A percentile compares a stretch with the other conserved stretches of the same genome.
Conservation (phyloP, 2,797 vertebrate genomes). For the Microchirus variegatus region DNA sequence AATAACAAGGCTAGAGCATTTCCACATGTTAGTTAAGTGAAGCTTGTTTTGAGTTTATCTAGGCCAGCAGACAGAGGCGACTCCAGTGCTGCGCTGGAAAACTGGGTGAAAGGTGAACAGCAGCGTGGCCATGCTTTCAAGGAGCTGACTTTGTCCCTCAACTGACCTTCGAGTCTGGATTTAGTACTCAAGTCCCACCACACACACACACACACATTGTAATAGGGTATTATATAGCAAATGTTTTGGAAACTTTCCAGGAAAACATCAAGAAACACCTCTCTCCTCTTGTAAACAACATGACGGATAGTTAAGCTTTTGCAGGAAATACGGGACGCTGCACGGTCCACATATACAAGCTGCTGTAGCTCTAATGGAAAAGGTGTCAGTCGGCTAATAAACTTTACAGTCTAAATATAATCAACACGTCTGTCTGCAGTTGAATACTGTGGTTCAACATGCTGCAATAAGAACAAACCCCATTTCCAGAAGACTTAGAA, state of each 20-base stretch:
- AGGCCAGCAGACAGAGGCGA: constrained; percentile 5
- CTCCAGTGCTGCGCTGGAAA: constrained; percentile 23
- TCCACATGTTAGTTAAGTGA: not conserved
- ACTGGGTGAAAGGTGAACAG: constrained; percentile 71
- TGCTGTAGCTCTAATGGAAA: not conserved
- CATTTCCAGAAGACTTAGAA: no score
- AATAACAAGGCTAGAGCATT: no score
- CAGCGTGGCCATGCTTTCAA: constrained; percentile 2
- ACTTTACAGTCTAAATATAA: constrained; percentile 11
- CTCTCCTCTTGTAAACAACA: not conserved
- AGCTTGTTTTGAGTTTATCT: constrained; percentile 14
- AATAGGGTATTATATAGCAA: not conserved
- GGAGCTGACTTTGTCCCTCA: constrained; percentile 25
- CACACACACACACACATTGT: constrained; percentile 7
- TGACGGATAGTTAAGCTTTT: not conserved
- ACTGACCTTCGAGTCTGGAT: constrained; percentile 47
- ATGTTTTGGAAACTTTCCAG: not conserved
- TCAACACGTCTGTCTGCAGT: not conserved
- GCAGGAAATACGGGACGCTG: not conserved
- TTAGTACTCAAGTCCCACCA: not conserved
- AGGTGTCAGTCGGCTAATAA: constrained; percentile 5
- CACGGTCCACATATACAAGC: constrained; percentile 1
- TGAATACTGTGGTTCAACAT: not conserved
- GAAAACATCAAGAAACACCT: not conserved
- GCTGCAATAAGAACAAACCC: not conserved